Percentiles rank a stretch among this genome's conserved stretches.
Conservation (phyloP, 2,797 vertebrate genomes). For the Micrastur ruficollis region DNA sequence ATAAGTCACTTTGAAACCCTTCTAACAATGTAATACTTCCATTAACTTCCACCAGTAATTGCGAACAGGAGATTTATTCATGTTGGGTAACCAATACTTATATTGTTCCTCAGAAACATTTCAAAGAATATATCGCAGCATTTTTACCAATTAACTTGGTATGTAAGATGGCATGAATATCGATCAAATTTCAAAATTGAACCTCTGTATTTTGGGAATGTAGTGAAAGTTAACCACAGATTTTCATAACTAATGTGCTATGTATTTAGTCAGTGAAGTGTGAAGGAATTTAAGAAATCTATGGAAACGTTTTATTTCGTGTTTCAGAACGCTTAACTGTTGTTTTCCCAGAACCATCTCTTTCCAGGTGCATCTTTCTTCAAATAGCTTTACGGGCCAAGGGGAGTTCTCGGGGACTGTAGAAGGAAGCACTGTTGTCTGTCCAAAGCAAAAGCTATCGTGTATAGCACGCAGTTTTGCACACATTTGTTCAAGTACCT, state of each 20-base stretch:
- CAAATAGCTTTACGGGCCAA: not conserved
- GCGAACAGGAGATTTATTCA: not conserved
- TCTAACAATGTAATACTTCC: not conserved
- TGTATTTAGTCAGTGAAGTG: slow-evolving; percentile 22
- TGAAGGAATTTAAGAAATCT: not conserved
- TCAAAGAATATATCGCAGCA: not conserved
- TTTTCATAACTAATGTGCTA: slow-evolving; percentile 26
- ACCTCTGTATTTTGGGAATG: slow-evolving; percentile 37
- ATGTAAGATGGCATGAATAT: slow-evolving; percentile 37
- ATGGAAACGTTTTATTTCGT: not conserved
- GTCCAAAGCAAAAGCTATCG: not conserved
- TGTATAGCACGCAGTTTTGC: not conserved
- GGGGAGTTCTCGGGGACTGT: not conserved
- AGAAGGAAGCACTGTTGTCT: not conserved
- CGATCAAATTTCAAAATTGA: slow-evolving; percentile 56
- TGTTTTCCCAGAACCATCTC: not conserved
- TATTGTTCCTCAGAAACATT: slow-evolving; percentile 20
- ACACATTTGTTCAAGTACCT: not conserved
- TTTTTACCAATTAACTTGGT: slow-evolving; percentile 53
- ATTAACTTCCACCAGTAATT: not conserved
- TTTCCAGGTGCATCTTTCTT: not conserved
- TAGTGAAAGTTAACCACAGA: slow-evolving; percentile 35
- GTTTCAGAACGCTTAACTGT: not conserved
- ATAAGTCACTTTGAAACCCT: slow-evolving; percentile 46
- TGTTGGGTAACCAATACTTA: not conserved